These are phyloP conservation scores for Aphelocoma californica DNA, from an alignment of 2,797 vertebrate genomes.

Conservation along the genomic window DNA sequence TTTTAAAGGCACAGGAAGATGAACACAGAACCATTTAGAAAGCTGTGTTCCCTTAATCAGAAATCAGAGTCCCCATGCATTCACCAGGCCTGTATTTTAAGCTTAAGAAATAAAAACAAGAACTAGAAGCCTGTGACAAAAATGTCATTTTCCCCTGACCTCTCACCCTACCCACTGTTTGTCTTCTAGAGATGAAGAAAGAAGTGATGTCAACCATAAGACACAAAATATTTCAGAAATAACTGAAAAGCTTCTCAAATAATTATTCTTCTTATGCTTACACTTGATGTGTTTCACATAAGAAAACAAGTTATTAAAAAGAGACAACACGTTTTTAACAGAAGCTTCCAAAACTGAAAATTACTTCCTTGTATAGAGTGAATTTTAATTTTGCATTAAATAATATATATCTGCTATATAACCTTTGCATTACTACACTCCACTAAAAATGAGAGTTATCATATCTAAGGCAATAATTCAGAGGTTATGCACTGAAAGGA, in stretches of 20 bases:
- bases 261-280: not conserved
- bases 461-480: not conserved
- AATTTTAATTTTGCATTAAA: not conserved
- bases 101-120: not conserved
- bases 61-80: not conserved
- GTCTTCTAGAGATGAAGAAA: not conserved
- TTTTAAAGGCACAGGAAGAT: not conserved
- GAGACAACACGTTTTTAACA: not conserved
- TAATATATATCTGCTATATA: not conserved
- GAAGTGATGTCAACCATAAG: not conserved
- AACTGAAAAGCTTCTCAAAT: not conserved
- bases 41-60: not conserved
- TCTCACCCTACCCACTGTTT: not conserved
- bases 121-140: not conserved
- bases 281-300: not conserved
- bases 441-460: not conserved
- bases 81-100: not conserved
- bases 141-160: not conserved
- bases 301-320: not conserved
- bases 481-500: not conserved
- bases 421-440: not conserved
- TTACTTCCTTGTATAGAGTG: not conserved
- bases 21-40: not conserved
- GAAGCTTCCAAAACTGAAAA: not conserved
- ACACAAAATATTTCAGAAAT: not conserved